Evolutionary conservation across 92 coral and sea anemone species (phyloP), one percentile per base, ranked within the genome.

Genomic region (Epizoanthus illoricatus): DNA sequence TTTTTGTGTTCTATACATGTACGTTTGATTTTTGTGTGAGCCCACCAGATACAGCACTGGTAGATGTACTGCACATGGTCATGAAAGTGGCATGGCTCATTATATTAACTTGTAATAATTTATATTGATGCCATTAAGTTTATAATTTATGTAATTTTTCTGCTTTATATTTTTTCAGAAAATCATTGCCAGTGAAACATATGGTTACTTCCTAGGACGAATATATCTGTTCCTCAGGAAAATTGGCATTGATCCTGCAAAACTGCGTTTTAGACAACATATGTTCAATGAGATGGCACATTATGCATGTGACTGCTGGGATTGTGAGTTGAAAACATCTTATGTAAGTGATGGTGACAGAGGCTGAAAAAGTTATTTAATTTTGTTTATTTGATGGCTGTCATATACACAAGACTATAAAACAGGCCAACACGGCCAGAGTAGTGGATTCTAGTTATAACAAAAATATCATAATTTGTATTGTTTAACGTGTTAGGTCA

Each of bases 271-370:
- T 56, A 87, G 99, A 61, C 99, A 96, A 75, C 99, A 96, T 89
- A 93, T 96, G 93, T 93, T 93, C 60, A 96, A 96, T 70, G 99
- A 96, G 79, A 96, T 96, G 99, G 99, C 99, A 11, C 99, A 96
- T 81, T 96, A 96, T 67, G 99, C 99, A 8, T 96, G 99, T 74
- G 99, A 96, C 74, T 96, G 99, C 74, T 96, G 99, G 99, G 99
- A 96, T 75, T 97, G 97, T 5, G 99, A 96, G 84, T 92, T 96
- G 23, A 90, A 89, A 63, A 96, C 94, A 45, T 96, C 99, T 16
- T 96, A 90, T 83, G 99, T 96, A 75, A 91, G 98, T 84, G 66
- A 40, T 58, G 5, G 18, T 41, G n/a, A 47, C 4, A 13, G 5
- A n/a, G 18, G 40, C 8, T 17, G 33, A 73, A 23, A 47, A 23